Evolutionary conservation across 2,113 vertebrate species (phyloP), one percentile per base, ranked within the genome.

Genomic region (Pseudorhombus dupliciocellatus): DNA sequence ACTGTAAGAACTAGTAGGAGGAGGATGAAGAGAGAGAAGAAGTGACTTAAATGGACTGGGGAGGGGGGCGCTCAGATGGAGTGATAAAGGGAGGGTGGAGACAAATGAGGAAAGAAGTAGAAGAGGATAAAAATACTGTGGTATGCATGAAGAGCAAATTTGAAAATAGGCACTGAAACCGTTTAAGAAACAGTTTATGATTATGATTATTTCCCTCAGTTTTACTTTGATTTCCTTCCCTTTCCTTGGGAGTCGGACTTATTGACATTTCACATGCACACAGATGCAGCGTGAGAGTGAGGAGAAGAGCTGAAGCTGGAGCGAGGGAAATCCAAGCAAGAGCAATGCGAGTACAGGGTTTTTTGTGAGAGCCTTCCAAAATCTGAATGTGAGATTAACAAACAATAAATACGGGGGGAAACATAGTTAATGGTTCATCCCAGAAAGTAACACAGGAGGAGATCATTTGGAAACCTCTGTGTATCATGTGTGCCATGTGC

Each of bases 21-120:
- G 56, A 81, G 61, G 61, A 82, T 8, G 60, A 81, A 58, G 62
- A 64, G 46, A 57, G 55, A 14, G 21, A 62, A 48, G 44, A 25
- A 81, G 40, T 24, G 68, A 80, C 64, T 80, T 81, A 77, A 75
- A 80, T 79, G 58, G 74, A 79, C 58, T 69, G 14, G 57, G 22
- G 22, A 14, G 10, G 12, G 21, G 62, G 48, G 60, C 22, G 67
- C n/a, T n/a, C 34, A 42, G 34, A 50, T 20, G 10, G 15, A 34
- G 2, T n/a, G 20, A n/a, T 8, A 22, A 25, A 52, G 48, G 56
- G 42, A 64, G 67, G 67, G 72, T 56, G 50, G 62, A 67, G 68
- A 42, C 20, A 42, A 15, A n/a, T 59, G 31, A 56, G 34, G 54
- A 2, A 66, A 40, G 40, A 67, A 55, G 21, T 46, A 26, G 44